Evolutionary conservation across 2,888 invertebrate genomes (phyloP), one percentile per base, ranked within the genome.

Genomic region (Unio pictorum): DNA sequence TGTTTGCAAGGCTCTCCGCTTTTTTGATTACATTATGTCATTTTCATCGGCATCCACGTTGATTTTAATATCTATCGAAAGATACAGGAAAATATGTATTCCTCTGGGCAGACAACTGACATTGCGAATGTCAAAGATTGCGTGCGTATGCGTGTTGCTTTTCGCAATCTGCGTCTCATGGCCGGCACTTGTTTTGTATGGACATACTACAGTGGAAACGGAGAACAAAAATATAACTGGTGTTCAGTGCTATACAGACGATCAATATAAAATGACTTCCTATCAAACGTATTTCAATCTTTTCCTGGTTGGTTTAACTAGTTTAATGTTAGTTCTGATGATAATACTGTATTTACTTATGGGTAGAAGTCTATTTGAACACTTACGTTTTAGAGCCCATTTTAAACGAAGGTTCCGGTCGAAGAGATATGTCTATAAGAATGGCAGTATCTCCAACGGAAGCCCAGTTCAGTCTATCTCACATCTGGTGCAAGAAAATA

Each of bases 61-160:
- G 61, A 68, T 73, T 28, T 59, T 70, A 1, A 71, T 73, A 59
- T 70, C 70, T 17, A 64, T 66, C n/a, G 73, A 73, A 23, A 77
- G 85, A 11, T 84, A 79, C 72, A 68, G 78, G 61, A 84, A 83
- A 58, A 77, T 86, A 23, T 82, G 85, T 64, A 72, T 72, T 11
- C 84, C 84, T 7, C 70, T 82, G 4, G 75, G 77, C 17, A 66
- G 68, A 34, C 84, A 84, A 67, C 75, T 84, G 57, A 64, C 76
- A 4, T 64, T 71, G 4, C 61, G 66, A 20, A 64, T 74, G 34
- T 78, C 79, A 11, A 81, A 82, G 59, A 8, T 71, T 3, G 23
- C 61, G 4, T 75, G 76, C 58, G 6, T 60, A 0, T 11, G 70
- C 17, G 73, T 76, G 3, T 45, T 71, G 7, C 58, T 59, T 15